Conservation (phyloP, 2,888 invertebrate species). For the Philaethria dido region DNA sequence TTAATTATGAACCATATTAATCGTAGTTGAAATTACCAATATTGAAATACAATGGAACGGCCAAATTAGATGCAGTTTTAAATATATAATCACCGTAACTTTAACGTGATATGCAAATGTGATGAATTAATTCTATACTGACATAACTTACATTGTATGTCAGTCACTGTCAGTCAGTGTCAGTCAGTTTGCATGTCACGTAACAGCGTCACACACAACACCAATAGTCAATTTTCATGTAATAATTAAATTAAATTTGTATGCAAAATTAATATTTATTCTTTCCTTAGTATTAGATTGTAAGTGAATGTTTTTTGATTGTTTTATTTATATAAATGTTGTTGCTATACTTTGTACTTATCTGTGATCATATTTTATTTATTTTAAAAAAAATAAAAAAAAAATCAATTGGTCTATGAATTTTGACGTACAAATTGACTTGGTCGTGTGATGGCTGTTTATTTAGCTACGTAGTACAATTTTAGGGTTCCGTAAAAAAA, state of each 20-base stretch:
- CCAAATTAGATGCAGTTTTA: background rate
- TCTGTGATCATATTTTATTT: slow-evolving; percentile 53
- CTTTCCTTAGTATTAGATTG: slow-evolving; percentile 49
- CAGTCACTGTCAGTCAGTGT: no score
- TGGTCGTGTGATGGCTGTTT: slow-evolving; percentile 63
- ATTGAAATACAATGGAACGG: slow-evolving; percentile 2
- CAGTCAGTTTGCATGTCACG: background rate
- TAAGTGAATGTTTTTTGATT: slow-evolving; percentile 51
- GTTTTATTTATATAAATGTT: slow-evolving; percentile 53
- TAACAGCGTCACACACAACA: slow-evolving; percentile 35
- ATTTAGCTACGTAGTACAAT: slow-evolving; percentile 33
- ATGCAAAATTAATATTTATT: slow-evolving; percentile 19
- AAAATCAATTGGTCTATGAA: slow-evolving; percentile 39
- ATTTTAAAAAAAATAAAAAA: slow-evolving; percentile 45
- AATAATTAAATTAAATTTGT: slow-evolving; percentile 8
- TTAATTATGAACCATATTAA: no score
- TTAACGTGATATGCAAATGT: slow-evolving; percentile 1
- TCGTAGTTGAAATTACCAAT: no score
- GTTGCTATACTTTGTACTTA: slow-evolving; percentile 56
- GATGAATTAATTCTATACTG: background rate
- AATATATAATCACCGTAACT: background rate
- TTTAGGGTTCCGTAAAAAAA: slow-evolving; percentile 29
- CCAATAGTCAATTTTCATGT: slow-evolving; percentile 38
- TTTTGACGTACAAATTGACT: slow-evolving; percentile 56
- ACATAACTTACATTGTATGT: background rate